These are phyloP conservation scores for Sarcophaga bullata DNA, from an alignment of 1,140 invertebrate genomes.

Conservation along the genomic window DNA sequence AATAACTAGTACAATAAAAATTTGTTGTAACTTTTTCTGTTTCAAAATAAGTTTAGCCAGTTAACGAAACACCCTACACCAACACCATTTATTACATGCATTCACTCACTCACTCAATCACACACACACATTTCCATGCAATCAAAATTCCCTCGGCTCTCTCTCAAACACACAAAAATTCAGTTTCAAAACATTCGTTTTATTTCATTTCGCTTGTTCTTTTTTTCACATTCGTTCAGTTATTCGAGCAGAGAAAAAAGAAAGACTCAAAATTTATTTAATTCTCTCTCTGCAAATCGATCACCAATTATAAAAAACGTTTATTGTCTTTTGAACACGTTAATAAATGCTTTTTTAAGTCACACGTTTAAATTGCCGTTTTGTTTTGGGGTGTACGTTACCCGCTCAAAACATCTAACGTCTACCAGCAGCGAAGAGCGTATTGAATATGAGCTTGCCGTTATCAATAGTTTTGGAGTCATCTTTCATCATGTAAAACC, in stretches of 20 bases:
- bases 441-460: constrained; percentile 30
- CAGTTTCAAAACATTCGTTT: not conserved
- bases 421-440: constrained; percentile 36
- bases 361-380: not conserved
- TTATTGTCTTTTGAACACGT: not conserved
- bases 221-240: not conserved
- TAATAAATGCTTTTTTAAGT: not conserved
- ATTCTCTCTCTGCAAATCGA: not conserved
- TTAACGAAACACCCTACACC: not conserved
- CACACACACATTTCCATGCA: too few species aligned
- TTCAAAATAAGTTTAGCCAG: not conserved
- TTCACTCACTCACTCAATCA: not conserved
- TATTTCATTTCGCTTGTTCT: not conserved
- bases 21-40: not conserved
- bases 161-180: too few species aligned
- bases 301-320: not conserved
- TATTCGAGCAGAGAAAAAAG: not conserved
- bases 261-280: not conserved
- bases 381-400: not conserved
- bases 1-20: not conserved
- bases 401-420: constrained; percentile 31
- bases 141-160: too few species aligned
- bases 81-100: not conserved
- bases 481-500: too few species aligned
- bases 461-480: constrained; percentile 34